These are phyloP conservation scores for Cyprinus carpio DNA, from an alignment of 2,113 vertebrate species.

Conservation along the genomic window DNA sequence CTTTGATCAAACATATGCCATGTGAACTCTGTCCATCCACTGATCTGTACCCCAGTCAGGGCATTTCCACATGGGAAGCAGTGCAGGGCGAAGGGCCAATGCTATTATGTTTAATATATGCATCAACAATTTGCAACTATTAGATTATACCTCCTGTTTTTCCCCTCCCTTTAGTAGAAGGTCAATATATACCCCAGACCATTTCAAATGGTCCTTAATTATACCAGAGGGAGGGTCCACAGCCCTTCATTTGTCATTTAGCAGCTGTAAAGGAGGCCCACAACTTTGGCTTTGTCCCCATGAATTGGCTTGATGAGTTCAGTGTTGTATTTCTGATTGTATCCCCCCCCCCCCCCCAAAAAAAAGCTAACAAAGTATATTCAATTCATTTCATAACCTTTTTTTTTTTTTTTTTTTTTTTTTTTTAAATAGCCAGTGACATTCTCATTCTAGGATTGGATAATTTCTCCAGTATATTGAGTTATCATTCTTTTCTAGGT, in stretches of 20 bases:
- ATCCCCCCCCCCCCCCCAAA: no score
- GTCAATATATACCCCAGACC: constrained; percentile 47
- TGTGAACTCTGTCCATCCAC: constrained; percentile 36
- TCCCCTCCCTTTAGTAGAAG: constrained; percentile 29
- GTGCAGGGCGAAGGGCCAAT: constrained; percentile 38
- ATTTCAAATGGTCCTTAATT: constrained; percentile 55
- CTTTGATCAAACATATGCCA: constrained; percentile 54
- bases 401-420: no score
- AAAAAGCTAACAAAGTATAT: no score
- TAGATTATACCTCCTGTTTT: constrained; percentile 47
- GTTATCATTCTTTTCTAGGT: no score
- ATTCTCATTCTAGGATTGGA: no score
- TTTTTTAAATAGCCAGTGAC: no score
- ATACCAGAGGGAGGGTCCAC: constrained; percentile 34
- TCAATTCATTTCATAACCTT: no score
- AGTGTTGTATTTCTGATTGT: background rate
- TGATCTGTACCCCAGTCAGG: constrained; percentile 43
- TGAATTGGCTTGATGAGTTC: background rate
- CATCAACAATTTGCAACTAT: constrained; percentile 56
- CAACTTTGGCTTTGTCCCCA: background rate
- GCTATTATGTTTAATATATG: constrained; percentile 52
- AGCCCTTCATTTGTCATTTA: constrained; percentile 45
- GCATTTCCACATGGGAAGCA: constrained; percentile 20
- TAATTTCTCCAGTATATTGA: no score
- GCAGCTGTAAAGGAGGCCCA: constrained; percentile 20